These are phyloP conservation scores for Tenthredo livida DNA, from an alignment of 2,888 invertebrate species.

Conservation along the genomic window DNA sequence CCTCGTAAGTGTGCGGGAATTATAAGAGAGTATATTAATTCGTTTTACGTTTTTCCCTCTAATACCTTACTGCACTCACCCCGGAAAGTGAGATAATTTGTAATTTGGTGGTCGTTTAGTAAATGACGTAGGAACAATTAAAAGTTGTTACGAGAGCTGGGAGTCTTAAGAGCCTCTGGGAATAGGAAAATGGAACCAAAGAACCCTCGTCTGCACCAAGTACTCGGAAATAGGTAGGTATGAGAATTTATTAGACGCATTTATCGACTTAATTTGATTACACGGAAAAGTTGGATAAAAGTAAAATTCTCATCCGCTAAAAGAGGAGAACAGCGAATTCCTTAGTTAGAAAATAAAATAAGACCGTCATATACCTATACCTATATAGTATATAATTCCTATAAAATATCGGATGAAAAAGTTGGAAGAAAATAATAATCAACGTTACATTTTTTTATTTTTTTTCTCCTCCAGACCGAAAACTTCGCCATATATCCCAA, in stretches of 20 bases:
- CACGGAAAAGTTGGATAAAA: slow-evolving; percentile 4
- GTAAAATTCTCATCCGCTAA: not conserved
- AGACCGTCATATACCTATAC: not conserved
- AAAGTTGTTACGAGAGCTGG: slow-evolving; percentile 24
- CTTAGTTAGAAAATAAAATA: not conserved
- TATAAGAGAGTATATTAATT: not conserved
- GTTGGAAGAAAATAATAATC: not conserved
- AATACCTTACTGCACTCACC: not conserved
- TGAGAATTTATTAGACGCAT: slow-evolving; percentile 32
- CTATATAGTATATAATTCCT: not conserved
- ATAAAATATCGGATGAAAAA: not conserved
- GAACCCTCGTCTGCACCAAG: slow-evolving; percentile 8
- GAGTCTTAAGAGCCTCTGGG: slow-evolving; percentile 38
- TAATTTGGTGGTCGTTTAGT: slow-evolving; percentile 32
- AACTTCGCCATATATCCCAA: not conserved
- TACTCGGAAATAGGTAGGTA: not conserved
- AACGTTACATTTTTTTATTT: not conserved
- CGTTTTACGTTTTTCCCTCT: not conserved
- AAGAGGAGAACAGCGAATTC: not conserved
- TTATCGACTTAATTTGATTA: slow-evolving; percentile 29
- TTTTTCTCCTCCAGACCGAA: not conserved
- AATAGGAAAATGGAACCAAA: slow-evolving; percentile 12
- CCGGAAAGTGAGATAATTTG: slow-evolving; percentile 5
- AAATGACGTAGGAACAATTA: slow-evolving; percentile 32
- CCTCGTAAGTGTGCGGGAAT: not conserved